Conservation (phyloP, 2,888 invertebrate species). For the Clunio marinus region DNA sequence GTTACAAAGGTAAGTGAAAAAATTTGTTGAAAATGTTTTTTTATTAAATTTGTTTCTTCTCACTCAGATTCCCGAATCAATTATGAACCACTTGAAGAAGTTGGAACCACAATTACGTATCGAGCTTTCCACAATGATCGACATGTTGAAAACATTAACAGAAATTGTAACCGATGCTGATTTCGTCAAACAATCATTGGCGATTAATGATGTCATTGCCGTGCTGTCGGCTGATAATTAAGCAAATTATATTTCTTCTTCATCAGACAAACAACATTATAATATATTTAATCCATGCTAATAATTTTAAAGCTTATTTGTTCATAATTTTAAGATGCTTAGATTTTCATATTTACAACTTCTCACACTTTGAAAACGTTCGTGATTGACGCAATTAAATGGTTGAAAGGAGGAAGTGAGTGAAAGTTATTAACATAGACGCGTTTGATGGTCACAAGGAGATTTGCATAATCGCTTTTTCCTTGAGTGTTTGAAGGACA, state of each 20-base stretch:
- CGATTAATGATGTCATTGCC: conserved; percentile 77
- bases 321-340: no score
- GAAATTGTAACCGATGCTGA: conserved; percentile 64
- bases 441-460: no score
- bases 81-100: conserved; percentile 59
- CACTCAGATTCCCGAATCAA: conserved; percentile 59
- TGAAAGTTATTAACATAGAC: no score
- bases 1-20: conserved; percentile 56
- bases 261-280: not conserved
- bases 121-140: conserved; percentile 59
- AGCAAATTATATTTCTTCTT: conserved; percentile 42
- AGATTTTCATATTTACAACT: no score
- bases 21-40: conserved; percentile 19
- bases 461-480: no score
- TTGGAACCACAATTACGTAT: conserved; percentile 73
- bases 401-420: no score
- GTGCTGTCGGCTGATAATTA: conserved; percentile 70
- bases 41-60: conserved; percentile 28
- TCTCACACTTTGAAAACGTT: no score
- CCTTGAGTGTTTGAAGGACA: no score
- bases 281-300: no score
- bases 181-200: conserved; percentile 71
- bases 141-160: conserved; percentile 62
- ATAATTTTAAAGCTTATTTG: no score
- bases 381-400: no score